Evolutionary conservation across 2,888 invertebrate genomes (phyloP).

Genomic region (Lepidocyrtoides sp.): DNA sequence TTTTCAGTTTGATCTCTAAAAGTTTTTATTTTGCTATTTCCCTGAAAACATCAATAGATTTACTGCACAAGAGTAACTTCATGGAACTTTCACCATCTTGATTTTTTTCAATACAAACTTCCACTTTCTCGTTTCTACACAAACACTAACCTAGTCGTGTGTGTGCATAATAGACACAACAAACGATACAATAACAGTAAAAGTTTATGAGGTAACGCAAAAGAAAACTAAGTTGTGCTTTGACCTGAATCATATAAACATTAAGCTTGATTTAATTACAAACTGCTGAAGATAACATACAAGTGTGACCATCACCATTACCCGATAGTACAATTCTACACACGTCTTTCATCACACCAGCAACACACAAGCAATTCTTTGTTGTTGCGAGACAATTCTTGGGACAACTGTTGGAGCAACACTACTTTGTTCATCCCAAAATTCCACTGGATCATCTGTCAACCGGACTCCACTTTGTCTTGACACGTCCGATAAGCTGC

Average conservation of each 20-base stretch:
- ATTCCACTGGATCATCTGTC: slow-evolving; percentile 18
- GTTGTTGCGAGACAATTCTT: neutral
- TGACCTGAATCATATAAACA: neutral
- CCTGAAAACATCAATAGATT: neutral
- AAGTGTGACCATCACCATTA: too few species aligned
- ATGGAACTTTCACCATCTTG: neutral
- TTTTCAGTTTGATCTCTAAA: slow-evolving; percentile 39
- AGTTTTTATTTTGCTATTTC: slow-evolving; percentile 8
- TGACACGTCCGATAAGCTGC: neutral
- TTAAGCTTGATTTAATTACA: neutral
- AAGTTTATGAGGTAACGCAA: neutral
- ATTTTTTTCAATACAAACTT: neutral
- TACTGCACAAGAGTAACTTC: neutral
- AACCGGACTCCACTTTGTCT: neutral
- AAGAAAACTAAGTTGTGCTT: neutral
- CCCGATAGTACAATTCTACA: slow-evolving; percentile 68
- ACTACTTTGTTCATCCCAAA: slow-evolving; percentile 46
- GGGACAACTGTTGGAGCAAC: slow-evolving; percentile 40
- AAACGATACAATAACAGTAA: neutral
- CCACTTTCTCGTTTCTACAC: neutral
- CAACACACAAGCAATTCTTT: neutral
- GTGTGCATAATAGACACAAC: neutral
- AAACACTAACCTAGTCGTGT: neutral
- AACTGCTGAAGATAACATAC: neutral
- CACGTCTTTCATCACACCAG: slow-evolving; percentile 62